These are phyloP conservation scores for Tadarida brasiliensis DNA, from an alignment of 2,797 vertebrate genomes.

Conservation along the genomic window DNA sequence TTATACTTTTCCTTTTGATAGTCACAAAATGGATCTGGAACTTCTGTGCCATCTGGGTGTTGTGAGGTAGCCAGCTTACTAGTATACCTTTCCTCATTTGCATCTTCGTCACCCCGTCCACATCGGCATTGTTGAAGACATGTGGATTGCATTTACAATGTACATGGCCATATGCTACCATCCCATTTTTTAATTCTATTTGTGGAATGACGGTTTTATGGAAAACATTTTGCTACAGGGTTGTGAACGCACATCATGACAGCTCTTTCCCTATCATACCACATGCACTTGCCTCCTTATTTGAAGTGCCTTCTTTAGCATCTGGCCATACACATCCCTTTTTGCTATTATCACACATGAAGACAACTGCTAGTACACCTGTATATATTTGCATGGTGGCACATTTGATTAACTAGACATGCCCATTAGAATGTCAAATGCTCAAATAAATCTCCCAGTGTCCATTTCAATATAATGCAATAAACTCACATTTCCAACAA, in stretches of 20 bases:
- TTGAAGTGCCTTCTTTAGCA: conserved; percentile 14
- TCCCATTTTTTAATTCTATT: conserved; percentile 69
- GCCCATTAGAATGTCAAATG: conserved; percentile 6
- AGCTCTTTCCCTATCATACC: background rate
- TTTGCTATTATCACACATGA: background rate
- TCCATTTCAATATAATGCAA: conserved; percentile 54
- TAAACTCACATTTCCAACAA: conserved; percentile 50
- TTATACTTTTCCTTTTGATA: conserved; percentile 31
- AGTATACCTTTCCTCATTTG: background rate
- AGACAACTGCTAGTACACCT: conserved; percentile 47
- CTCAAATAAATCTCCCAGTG: conserved; percentile 35
- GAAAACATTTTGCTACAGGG: conserved; percentile 52
- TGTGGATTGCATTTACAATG: conserved; percentile 52
- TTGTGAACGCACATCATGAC: conserved; percentile 9
- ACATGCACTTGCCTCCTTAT: background rate
- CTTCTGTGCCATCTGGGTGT: conserved; percentile 10
- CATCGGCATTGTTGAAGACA: background rate
- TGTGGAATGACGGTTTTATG: conserved; percentile 64
- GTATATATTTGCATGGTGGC: background rate
- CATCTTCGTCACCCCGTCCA: conserved; percentile 25
- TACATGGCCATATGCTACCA: conserved; percentile 56
- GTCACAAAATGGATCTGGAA: conserved; percentile 12
- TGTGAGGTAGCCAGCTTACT: background rate
- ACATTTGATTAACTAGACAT: conserved; percentile 48
- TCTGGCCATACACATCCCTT: conserved; percentile 11